Evolutionary conservation across 2,888 invertebrate genomes (phyloP), one percentile per base, ranked within the genome.

Genomic region (Agrilus mali): DNA sequence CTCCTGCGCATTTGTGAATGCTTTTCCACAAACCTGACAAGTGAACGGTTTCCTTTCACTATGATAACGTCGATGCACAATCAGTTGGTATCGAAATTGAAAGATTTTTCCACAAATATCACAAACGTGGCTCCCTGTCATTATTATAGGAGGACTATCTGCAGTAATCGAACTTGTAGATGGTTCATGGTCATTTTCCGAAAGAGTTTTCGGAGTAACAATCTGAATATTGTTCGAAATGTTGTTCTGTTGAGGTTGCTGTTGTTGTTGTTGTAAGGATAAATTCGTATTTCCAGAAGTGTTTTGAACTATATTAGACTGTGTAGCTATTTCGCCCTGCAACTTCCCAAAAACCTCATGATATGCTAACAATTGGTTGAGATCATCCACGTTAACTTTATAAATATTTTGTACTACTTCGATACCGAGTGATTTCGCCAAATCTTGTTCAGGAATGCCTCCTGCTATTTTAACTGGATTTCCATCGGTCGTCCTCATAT

Each of bases 81-180:
- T 88, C 46, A 88, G 74, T 62, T 88, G 88, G 67, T 89, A 88
- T 45, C 87, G 79, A 65, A 84, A 88, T 58, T 86, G 86, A 67
- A 88, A 88, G 68, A 85, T 82, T 68, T 88, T 87, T 41, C 86
- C 85, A 57, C 88, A 88, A 47, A 88, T 77, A 64, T 88, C 87
- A 64, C 88, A 88, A 14, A 82, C 75, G 63, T 88, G 86, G 49
- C 48, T 70, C 15, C 79, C 80, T 22, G 69, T 68, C 13, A 73
- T 68, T 3, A 75, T 73, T 3, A 75, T 71, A 2, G 82, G 78
- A 4, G 77, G 78, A 13, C 74, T 70, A 42, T 77, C 78, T 5
- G 72, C 65, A 52, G 75, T 67, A n/a, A 70, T 69, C 4, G 72
- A 68, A 48, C 76, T 76, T 3, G 77, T 70, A 3, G 74, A 71